A percentile compares a stretch with the other conserved stretches of the same genome.
phyloP scores from a whole-genome alignment of 1,140 invertebrate species.

The Holotrichia oblita region DNA sequence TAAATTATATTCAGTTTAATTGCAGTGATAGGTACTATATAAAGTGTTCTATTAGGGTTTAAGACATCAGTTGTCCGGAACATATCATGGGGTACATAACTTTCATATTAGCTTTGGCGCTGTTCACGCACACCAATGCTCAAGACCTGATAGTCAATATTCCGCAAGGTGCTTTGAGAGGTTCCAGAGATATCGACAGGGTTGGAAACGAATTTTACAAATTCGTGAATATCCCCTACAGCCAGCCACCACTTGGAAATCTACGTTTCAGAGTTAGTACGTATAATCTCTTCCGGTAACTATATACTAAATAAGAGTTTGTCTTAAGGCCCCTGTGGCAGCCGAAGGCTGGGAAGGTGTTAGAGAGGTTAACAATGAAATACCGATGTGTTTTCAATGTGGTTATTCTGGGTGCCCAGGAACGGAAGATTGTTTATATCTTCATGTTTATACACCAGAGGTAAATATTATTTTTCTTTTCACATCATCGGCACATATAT shows the following conservation, averaged over 20 bases:
- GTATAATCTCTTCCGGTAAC: not conserved
- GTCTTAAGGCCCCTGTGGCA: not conserved
- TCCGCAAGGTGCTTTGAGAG: not conserved
- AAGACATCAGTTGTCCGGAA: not conserved
- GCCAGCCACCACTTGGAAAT: not conserved
- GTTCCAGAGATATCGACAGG: not conserved
- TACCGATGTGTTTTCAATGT: not conserved
- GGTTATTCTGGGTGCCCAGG: constrained; percentile 55
- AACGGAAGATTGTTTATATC: constrained; percentile 80
- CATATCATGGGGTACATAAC: not conserved
- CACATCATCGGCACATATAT: not conserved
- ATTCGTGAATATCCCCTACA: not conserved
- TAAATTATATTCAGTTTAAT: no score
- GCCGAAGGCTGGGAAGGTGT: not conserved
- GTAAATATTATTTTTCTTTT: constrained; percentile 49
- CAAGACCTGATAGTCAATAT: not conserved
- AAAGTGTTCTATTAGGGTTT: no score
- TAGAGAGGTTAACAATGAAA: constrained; percentile 1
- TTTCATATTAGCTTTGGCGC: not conserved
- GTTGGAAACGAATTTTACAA: not conserved
- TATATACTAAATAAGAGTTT: not conserved
- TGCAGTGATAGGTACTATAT: no score
- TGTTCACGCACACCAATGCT: not conserved
- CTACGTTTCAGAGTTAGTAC: not conserved
- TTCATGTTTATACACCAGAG: constrained; percentile 81